These are phyloP conservation scores for Philhelius pedissequus DNA, from an alignment of 2,888 invertebrate genomes.

Conservation along the genomic window DNA sequence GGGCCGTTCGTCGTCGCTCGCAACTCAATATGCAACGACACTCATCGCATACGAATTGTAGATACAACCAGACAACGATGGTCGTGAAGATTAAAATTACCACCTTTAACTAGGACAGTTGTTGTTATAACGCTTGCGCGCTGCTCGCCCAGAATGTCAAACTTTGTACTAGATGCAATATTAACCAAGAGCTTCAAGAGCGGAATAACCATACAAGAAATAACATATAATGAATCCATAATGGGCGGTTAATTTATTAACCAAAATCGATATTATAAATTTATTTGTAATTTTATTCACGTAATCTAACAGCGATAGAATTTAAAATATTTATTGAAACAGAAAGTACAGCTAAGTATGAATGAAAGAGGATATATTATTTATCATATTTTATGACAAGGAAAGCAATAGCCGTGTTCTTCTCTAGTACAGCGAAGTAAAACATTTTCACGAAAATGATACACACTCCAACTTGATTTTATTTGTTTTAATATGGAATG, in stretches of 20 bases:
- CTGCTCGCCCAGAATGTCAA: slow-evolving; percentile 42
- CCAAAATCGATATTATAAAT: background rate
- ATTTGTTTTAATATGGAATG: too few species aligned
- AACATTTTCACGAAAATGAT: too few species aligned
- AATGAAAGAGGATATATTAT: too few species aligned
- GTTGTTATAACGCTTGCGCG: slow-evolving; percentile 1
- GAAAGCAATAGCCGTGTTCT: too few species aligned
- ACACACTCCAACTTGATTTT: too few species aligned
- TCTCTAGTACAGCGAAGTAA: too few species aligned
- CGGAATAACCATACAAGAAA: background rate
- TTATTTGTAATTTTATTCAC: background rate
- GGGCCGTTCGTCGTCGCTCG: too few species aligned
- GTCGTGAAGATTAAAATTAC: slow-evolving; percentile 50
- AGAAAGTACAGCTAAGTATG: too few species aligned
- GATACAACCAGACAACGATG: slow-evolving; percentile 27
- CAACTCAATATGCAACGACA: slow-evolving; percentile 47
- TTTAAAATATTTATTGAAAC: too few species aligned
- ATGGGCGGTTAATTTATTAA: too few species aligned
- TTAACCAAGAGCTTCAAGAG: background rate
- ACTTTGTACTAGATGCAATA: background rate
- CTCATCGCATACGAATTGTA: slow-evolving; percentile 41
- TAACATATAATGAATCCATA: background rate
- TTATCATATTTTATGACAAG: too few species aligned
- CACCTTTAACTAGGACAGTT: slow-evolving; percentile 54
- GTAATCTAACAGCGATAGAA: too few species aligned